Evolutionary conservation across 2,888 invertebrate genomes (phyloP).

Genomic region (Schizotus pectinicornis): DNA sequence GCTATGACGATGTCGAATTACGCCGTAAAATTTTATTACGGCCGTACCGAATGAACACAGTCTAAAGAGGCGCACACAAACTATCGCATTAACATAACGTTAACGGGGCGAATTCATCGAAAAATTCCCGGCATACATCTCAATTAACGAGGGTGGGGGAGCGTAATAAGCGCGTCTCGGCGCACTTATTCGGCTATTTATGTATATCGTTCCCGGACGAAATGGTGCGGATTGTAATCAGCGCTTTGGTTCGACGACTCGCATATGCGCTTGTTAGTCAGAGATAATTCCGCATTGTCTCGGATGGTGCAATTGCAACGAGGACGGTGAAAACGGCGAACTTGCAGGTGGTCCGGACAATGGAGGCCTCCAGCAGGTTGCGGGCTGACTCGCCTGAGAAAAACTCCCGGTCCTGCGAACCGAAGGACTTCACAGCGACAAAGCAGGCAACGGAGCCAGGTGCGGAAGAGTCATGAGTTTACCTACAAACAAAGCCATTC

Average conservation of each 20-base stretch:
- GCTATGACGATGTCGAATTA: slow-evolving; percentile 23
- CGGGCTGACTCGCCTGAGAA: no score
- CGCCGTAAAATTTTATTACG: slow-evolving; percentile 25
- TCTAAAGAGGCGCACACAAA: slow-evolving; percentile 17
- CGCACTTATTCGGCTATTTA: slow-evolving; percentile 47
- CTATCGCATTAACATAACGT: slow-evolving; percentile 10
- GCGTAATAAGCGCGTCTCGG: slow-evolving; percentile 34
- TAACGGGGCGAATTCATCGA: slow-evolving; percentile 19
- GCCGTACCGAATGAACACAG: slow-evolving; percentile 17
- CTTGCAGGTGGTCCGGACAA: no score
- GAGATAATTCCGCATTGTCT: slow-evolving; percentile 9
- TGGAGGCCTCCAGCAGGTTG: no score
- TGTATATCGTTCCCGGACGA: slow-evolving; percentile 44
- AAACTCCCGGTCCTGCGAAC: no score
- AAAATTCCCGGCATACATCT: slow-evolving; percentile 41
- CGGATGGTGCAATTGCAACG: background rate
- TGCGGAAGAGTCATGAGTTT: no score
- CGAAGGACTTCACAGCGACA: no score
- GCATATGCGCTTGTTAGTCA: slow-evolving; percentile 18
- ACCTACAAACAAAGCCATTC: no score
- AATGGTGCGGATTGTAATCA: slow-evolving; percentile 46
- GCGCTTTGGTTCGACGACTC: slow-evolving; percentile 30
- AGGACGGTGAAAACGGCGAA: no score
- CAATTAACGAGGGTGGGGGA: slow-evolving; percentile 39
- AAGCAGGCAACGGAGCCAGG: no score